Percentiles rank a stretch among this genome's conserved stretches.
Evolutionary conservation across 2,113 vertebrate species (phyloP).

Genomic region (Hoplias malabaricus): DNA sequence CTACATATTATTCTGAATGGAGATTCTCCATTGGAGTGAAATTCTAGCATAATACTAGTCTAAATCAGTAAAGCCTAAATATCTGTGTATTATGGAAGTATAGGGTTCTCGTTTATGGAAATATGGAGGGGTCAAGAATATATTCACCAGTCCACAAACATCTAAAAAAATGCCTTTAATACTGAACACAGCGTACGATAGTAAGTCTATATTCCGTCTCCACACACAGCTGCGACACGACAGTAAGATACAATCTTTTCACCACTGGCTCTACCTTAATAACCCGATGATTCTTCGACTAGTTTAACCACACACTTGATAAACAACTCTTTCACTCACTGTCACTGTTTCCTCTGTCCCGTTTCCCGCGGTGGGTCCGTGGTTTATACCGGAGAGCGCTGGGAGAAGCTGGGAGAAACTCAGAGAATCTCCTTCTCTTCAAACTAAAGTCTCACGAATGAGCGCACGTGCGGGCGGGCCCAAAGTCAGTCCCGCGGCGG

Average conservation of each 20-base stretch:
- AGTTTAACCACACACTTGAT: background rate
- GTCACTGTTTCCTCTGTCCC: background rate
- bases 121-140: too few species aligned
- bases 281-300: background rate
- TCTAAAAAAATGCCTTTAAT: too few species aligned
- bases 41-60: too few species aligned
- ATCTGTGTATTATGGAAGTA: background rate
- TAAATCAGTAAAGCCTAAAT: background rate
- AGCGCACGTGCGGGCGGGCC: background rate
- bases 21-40: too few species aligned
- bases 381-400: background rate
- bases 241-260: background rate
- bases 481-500: background rate
- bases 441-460: background rate
- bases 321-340: constrained; percentile 23
- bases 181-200: too few species aligned
- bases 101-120: too few species aligned
- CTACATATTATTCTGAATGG: too few species aligned
- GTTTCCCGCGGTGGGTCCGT: background rate
- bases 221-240: background rate
- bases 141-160: too few species aligned
- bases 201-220: too few species aligned
- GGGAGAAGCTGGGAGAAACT: background rate
- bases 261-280: background rate
- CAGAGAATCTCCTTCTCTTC: background rate